Conservation (phyloP, 2,888 invertebrate species). For the Drosophila rellima region DNA sequence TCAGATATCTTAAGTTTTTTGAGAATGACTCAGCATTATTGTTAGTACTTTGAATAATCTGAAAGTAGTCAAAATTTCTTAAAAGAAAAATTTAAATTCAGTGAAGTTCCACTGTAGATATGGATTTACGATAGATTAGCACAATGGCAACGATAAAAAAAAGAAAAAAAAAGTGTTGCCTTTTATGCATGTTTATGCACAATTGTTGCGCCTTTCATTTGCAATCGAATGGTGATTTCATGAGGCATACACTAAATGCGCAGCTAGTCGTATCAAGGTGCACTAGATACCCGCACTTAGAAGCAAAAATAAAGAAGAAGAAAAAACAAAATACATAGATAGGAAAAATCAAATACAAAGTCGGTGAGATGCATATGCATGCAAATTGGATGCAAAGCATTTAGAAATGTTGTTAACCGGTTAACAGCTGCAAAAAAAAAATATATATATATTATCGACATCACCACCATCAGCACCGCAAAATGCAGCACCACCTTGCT, state of each 20-base stretch:
- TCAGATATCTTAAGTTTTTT: background rate
- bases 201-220: constrained; percentile 40
- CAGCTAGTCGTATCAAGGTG: constrained; percentile 62
- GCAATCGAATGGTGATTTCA: constrained; percentile 54
- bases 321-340: background rate
- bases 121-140: constrained; percentile 15
- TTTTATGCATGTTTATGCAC: constrained; percentile 8
- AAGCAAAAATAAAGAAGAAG: constrained; percentile 1
- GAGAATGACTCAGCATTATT: background rate
- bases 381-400: constrained; percentile 56
- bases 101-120: constrained; percentile 1
- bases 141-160: background rate
- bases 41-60: background rate
- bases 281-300: constrained; percentile 46
- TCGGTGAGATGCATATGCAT: constrained; percentile 52
- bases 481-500: constrained; percentile 6
- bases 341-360: constrained; percentile 20
- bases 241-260: constrained; percentile 60
- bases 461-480: constrained; percentile 1
- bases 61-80: background rate
- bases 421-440: constrained; percentile 40
- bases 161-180: background rate
- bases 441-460: constrained; percentile 3
- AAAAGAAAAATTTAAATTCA: too few species aligned
- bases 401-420: constrained; percentile 51